Base-by-base conservation (phyloP, 2,113 vertebrate species). In the Micromys minutus region DNA sequence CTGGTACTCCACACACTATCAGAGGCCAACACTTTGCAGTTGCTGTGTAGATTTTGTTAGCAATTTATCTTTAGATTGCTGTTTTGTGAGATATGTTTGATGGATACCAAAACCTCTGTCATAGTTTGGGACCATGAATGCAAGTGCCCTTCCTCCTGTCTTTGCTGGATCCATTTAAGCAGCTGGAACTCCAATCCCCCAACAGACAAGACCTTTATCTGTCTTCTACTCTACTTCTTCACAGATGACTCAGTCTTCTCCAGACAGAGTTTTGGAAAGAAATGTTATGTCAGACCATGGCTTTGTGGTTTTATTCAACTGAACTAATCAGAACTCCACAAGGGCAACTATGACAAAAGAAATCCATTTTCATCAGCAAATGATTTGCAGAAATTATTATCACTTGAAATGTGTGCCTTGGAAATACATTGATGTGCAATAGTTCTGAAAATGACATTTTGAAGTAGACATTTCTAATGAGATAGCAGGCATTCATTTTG, bases 151-250 rank as follows among this genome's bases (percentile, higher is more conserved):
- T 69, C 15, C 6, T 79, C 12, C 17, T 61, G 21, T 42, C 4
- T 83, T 7, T 29, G 8, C 26, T 63, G 2, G 4, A 29, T 24
- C 11, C 21, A 26, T 57, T 72, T 74, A 13, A 59, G 57, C 3
- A 17, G 8, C n/a, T 17, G 61, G 6, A 34, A 71, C n/a, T 55
- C 36, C 8, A 50, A 3, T 7, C 3, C 3, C 0, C 21, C 8
- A 57, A 24, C 4, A 45, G 5, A 10, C 36, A 6, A 50, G 52
- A 16, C 13, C 6, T 39, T 5, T 61, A 7, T 22, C 15, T 85
- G 42, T 21, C 31, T 11, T 63, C 17, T 16, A 17, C 52, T 61
- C 55, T 5, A 42, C 15, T 31, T n/a, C 26, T 42, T 4, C 67
- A 42, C n/a, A 21, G 57, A 31, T 22, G n/a, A 61, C n/a, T 61